These are phyloP conservation scores for Notospermus geniculatus DNA, from an alignment of 1,140 invertebrate species.

Conservation along the genomic window DNA sequence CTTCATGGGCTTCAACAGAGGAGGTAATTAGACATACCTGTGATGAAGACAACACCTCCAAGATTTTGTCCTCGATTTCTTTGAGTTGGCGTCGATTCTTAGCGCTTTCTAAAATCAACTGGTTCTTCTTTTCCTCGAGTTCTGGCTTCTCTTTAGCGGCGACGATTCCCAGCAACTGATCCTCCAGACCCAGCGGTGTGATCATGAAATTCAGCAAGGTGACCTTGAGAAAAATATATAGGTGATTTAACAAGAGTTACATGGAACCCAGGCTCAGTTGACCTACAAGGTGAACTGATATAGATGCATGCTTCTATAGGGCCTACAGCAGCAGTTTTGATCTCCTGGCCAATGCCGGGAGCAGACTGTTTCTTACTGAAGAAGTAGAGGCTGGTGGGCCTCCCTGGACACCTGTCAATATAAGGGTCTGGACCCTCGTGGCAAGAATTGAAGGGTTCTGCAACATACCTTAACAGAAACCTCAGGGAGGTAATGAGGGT, in stretches of 20 bases:
- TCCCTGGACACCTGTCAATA: too few relatives aligned
- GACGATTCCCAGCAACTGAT: conserved; percentile 55
- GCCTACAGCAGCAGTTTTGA: too few relatives aligned
- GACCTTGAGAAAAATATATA: conserved; percentile 32
- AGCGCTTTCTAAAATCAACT: conserved; percentile 84
- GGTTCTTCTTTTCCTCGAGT: conserved; percentile 88
- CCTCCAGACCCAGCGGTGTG: conserved; percentile 53
- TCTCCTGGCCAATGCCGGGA: too few relatives aligned
- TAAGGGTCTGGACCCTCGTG: too few relatives aligned
- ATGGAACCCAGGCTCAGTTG: too few relatives aligned
- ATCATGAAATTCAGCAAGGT: conserved; percentile 57
- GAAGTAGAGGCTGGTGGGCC: too few relatives aligned
- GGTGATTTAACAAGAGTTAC: too few relatives aligned
- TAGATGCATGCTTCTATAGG: too few relatives aligned
- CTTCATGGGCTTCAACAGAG: not conserved
- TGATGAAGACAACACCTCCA: conserved; percentile 74
- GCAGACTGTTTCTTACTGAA: too few relatives aligned
- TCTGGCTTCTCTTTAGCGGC: conserved; percentile 56
- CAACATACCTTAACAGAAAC: conserved; percentile 52
- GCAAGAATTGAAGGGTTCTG: too few relatives aligned
- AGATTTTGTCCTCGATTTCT: conserved; percentile 92
- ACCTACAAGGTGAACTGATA: too few relatives aligned
- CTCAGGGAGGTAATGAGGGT: conserved; percentile 56
- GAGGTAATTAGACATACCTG: conserved; percentile 35
- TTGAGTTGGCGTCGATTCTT: conserved; percentile 84